phyloP scores from a whole-genome alignment of 2,888 invertebrate species.

The Ectemnius lituratus region DNA sequence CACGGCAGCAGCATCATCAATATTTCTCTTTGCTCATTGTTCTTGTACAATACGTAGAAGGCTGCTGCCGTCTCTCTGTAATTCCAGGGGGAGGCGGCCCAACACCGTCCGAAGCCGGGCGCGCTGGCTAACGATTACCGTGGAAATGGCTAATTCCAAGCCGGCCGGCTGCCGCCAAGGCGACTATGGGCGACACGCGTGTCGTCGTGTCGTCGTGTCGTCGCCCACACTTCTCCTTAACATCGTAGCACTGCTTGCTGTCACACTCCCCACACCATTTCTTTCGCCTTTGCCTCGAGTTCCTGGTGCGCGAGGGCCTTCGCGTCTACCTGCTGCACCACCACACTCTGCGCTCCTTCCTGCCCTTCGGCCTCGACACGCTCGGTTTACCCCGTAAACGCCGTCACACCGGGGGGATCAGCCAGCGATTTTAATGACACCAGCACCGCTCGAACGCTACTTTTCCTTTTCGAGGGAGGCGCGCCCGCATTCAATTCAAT shows the following conservation, averaged over 20 bases:
- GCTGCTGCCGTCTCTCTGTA: conserved; percentile 59
- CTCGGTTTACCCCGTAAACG: too few relatives aligned
- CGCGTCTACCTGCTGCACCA: too few relatives aligned
- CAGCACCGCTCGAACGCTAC: too few relatives aligned
- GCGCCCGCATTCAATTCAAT: too few relatives aligned
- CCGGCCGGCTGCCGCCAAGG: conserved; percentile 21
- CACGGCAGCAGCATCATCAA: conserved; percentile 77
- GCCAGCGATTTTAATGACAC: too few relatives aligned
- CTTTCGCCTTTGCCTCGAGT: not conserved
- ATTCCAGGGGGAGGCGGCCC: conserved; percentile 55
- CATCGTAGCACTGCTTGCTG: too few relatives aligned
- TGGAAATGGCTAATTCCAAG: conserved; percentile 66
- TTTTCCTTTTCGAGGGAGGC: too few relatives aligned
- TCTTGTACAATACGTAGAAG: conserved; percentile 73
- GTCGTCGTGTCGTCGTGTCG: not conserved
- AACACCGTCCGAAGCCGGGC: conserved; percentile 16
- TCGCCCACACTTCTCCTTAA: not conserved
- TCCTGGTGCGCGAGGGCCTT: too few relatives aligned
- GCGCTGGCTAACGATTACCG: conserved; percentile 63
- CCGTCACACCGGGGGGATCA: too few relatives aligned
- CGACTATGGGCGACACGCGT: conserved; percentile 28
- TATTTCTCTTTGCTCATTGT: conserved; percentile 80
- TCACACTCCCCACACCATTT: not conserved
- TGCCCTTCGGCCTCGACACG: too few relatives aligned
- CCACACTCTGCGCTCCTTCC: too few relatives aligned